Evolutionary conservation across 2,113 vertebrate genomes (phyloP), one percentile per base, ranked within the genome.

Genomic region (Scomber japonicus): DNA sequence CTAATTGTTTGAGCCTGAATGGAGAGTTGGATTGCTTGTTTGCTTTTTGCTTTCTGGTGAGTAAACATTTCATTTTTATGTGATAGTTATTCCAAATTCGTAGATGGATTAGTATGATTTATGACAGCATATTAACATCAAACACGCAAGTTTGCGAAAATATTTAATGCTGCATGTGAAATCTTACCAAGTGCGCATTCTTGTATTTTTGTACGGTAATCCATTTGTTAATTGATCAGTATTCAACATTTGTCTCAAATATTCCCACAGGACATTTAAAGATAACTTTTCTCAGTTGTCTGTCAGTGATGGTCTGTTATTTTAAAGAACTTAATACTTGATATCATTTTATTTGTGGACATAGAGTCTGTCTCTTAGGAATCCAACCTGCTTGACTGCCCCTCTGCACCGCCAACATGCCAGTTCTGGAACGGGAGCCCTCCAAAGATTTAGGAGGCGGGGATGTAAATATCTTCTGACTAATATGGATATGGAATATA

Each of bases 381-480:
- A 60, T 61, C 72, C 64, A 27, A 59, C 59, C 71, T 64, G 72
- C 49, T 51, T 81, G 69, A 78, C 53, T 66, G 68, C 56, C 40
- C 48, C 15, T 59, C 69, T 30, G 60, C 67, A 68, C 64, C 70
- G 56, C 61, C 72, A 92, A 27, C 50, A 96, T 96, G 95, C 90
- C 94, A 8, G 84, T 94, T 81, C 84, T 93, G 81, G 71, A 94
- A 50, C 72, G 24, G 75, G 89, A 93, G 16, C 66, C 84, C 69
- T 81, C 91, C 49, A 93, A 85, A 85, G 90, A 87, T 56, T 72
- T 16, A 31, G 83, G 59, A 21, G 83, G 76, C n/a, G 75, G 45
- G 30, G 78, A 89, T 89, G 95, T 95, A 95, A 95, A 78, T 92
- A 78, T 86, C 19, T 54, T 75, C 4, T 78, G 1, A 35, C 3